Percentiles rank a stretch among this genome's conserved stretches.
These are phyloP conservation scores for Bradysia coprophila DNA, from an alignment of 1,140 invertebrate species.

Conservation along the genomic window DNA sequence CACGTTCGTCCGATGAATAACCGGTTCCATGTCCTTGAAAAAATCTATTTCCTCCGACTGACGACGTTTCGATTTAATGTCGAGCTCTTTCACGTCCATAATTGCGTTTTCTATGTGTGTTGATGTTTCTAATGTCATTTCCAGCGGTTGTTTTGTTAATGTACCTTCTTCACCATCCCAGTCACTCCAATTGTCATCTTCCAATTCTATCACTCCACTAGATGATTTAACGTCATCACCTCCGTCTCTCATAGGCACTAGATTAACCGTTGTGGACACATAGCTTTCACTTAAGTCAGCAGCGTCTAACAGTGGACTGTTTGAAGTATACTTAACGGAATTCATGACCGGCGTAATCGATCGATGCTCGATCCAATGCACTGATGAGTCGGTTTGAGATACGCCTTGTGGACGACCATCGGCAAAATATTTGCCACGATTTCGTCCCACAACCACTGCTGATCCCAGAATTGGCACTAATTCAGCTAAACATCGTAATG, in stretches of 20 bases:
- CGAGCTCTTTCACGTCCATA: conserved; percentile 48
- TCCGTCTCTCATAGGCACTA: conserved; percentile 54
- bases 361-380: conserved; percentile 14
- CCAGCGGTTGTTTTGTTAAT: conserved; percentile 6
- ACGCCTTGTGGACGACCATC: conserved; percentile 47
- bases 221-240: conserved; percentile 48
- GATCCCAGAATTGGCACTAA: conserved; percentile 59
- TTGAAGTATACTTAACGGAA: conserved; percentile 15
- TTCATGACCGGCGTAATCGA: conserved; percentile 20
- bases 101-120: conserved; percentile 28
- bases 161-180: conserved; percentile 41
- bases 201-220: conserved; percentile 20
- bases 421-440: conserved; percentile 57
- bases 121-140: conserved; percentile 10
- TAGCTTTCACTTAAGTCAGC: conserved; percentile 15
- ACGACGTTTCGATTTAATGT: conserved; percentile 45
- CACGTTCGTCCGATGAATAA: conserved; percentile 43
- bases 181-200: conserved; percentile 48
- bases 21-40: conserved; percentile 68
- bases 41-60: conserved; percentile 34
- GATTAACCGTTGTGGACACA: conserved; percentile 12
- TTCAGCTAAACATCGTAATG: conserved; percentile 56
- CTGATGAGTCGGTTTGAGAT: conserved; percentile 8
- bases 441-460: conserved; percentile 58
- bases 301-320: conserved; percentile 11